phyloP scores from a whole-genome alignment of 2,797 vertebrate species.

The Urocyon cinereoargenteus region DNA sequence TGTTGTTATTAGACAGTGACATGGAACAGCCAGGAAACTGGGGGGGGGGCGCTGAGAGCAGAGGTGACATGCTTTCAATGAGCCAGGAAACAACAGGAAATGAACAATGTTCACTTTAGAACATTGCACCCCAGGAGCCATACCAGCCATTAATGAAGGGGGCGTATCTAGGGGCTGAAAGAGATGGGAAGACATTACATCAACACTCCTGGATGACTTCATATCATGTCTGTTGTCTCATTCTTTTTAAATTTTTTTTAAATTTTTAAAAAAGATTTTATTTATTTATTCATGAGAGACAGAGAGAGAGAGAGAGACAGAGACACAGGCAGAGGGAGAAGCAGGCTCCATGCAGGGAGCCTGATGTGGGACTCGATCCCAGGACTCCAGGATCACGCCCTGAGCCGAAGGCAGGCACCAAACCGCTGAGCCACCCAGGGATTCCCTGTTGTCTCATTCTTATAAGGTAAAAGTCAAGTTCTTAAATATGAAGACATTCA shows the following conservation, averaged over 20 bases:
- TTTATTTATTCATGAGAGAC: too few relatives aligned
- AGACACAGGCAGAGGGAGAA: too few relatives aligned
- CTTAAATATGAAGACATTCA: background rate
- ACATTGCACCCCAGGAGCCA: fast-evolving
- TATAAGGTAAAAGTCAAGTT: background rate
- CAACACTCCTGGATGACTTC: background rate
- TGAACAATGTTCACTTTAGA: background rate
- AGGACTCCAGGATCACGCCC: too few relatives aligned
- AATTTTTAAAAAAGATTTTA: too few relatives aligned
- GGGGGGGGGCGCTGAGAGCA: background rate
- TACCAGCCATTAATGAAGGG: fast-evolving
- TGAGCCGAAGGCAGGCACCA: too few relatives aligned
- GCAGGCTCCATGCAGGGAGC: too few relatives aligned
- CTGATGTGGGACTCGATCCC: too few relatives aligned
- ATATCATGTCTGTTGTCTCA: background rate
- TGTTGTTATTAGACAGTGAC: background rate
- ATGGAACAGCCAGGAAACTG: background rate
- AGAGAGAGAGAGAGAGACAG: too few relatives aligned
- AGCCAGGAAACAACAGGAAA: background rate
- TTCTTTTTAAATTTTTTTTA: background rate
- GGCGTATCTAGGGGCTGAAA: too few relatives aligned
- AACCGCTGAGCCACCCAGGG: too few relatives aligned
- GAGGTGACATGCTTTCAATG: background rate
- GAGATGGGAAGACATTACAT: background rate
- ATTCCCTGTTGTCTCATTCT: background rate